A percentile compares a stretch with the other conserved stretches of the same genome.
Evolutionary conservation across 2,888 invertebrate species (phyloP).

Genomic region (Drosophila siamana): DNA sequence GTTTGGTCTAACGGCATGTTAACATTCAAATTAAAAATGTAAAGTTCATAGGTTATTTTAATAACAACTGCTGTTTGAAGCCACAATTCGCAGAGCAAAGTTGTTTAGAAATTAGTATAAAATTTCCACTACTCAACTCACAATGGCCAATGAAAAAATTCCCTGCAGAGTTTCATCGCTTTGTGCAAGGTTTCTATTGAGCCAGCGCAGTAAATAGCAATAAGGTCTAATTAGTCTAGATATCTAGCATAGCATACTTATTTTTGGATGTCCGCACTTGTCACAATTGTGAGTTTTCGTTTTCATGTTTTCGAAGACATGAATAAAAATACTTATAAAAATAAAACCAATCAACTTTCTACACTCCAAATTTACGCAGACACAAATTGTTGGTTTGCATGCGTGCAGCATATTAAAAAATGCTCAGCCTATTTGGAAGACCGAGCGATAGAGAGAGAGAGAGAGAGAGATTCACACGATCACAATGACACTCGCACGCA

Average conservation of each 20-base stretch:
- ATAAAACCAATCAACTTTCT: conserved; percentile 77
- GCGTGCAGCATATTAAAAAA: conserved; percentile 81
- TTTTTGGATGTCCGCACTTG: conserved; percentile 26
- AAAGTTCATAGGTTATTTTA: no score
- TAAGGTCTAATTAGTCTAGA: not conserved
- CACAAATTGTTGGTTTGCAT: conserved; percentile 78
- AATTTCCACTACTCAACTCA: not conserved
- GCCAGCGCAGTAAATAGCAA: not conserved
- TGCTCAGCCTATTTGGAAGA: conserved; percentile 64
- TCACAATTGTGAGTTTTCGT: conserved; percentile 50
- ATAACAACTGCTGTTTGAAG: no score
- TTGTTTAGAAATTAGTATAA: no score
- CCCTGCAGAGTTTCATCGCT: not conserved
- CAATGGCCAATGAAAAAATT: not conserved
- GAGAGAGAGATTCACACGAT: conserved; percentile 4
- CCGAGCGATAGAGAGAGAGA: not conserved
- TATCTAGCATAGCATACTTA: conserved; percentile 5
- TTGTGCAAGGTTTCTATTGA: not conserved
- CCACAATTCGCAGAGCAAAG: no score
- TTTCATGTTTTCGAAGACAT: conserved; percentile 30
- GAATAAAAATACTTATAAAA: conserved; percentile 34
- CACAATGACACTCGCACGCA: conserved; percentile 2
- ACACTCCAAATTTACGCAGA: conserved; percentile 63
- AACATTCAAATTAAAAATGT: no score
- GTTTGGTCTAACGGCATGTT: no score